Percentiles rank a stretch among this genome's conserved stretches.
Evolutionary conservation across 2,113 vertebrate species (phyloP).

Genomic region (Ursus arctos): DNA sequence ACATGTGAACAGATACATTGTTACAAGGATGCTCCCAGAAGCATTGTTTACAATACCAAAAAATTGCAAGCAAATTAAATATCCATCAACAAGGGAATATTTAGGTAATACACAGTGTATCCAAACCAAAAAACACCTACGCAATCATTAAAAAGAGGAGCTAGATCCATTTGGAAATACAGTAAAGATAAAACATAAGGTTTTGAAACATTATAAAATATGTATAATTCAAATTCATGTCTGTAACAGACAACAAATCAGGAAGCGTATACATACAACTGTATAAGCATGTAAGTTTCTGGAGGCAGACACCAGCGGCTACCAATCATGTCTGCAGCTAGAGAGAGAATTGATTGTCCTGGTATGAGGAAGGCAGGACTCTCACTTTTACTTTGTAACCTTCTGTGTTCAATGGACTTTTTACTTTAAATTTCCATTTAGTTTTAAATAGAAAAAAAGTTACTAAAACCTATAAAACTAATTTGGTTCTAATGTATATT

Average conservation of each 20-base stretch:
- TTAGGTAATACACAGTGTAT: background rate
- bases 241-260: background rate
- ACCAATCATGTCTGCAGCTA: background rate
- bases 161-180: background rate
- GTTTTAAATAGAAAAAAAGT: slow-evolving; percentile 9
- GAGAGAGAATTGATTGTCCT: background rate
- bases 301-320: background rate
- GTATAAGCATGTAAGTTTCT: background rate
- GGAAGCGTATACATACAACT: background rate
- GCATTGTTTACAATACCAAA: background rate
- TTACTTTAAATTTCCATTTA: background rate
- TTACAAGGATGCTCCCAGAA: background rate
- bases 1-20: background rate
- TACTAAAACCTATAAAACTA: background rate
- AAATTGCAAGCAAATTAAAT: background rate
- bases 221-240: background rate
- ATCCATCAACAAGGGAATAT: background rate
- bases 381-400: background rate
- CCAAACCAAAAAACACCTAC: background rate
- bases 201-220: background rate
- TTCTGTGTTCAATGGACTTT: background rate
- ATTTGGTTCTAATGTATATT: background rate
- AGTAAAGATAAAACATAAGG: background rate
- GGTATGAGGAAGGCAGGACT: background rate
- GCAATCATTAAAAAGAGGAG: background rate